Percentiles rank a stretch among this genome's conserved stretches.
Conservation (phyloP, 2,797 vertebrate genomes). For the Anguilla anguilla region DNA sequence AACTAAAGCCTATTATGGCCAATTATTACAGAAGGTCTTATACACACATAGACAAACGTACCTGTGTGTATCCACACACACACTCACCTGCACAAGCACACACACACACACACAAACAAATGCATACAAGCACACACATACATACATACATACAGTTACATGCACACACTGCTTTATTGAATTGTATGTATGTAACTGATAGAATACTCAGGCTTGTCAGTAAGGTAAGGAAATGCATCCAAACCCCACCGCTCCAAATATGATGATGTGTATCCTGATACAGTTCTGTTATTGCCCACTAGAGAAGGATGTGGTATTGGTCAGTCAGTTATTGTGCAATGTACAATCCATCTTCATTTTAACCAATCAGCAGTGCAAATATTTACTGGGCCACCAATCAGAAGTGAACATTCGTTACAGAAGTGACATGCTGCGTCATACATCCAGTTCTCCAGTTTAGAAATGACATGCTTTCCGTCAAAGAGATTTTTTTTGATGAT, state of each 20-base stretch:
- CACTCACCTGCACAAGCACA: background rate
- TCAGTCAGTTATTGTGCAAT: too few relatives aligned
- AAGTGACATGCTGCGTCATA: background rate
- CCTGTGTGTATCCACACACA: background rate
- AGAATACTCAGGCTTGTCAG: too few relatives aligned
- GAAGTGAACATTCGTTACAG: background rate
- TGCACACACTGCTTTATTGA: background rate
- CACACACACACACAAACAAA: background rate
- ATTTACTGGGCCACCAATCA: background rate
- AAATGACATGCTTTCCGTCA: background rate
- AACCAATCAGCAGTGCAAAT: slow-evolving; percentile 35
- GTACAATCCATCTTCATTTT: too few relatives aligned
- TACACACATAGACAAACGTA: background rate
- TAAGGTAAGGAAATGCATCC: too few relatives aligned
- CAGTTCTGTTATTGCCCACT: too few relatives aligned
- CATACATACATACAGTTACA: background rate
- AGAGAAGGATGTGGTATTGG: too few relatives aligned
- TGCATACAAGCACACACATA: background rate
- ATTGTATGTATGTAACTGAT: too few relatives aligned
- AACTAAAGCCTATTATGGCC: background rate
- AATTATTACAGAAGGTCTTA: background rate
- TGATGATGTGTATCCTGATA: too few relatives aligned
- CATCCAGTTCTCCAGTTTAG: background rate
- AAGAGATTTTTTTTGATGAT: background rate
- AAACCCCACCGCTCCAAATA: too few relatives aligned